Evolutionary conservation across 2,888 invertebrate genomes (phyloP), one percentile per base, ranked within the genome.

Genomic region (Spodoptera littoralis): DNA sequence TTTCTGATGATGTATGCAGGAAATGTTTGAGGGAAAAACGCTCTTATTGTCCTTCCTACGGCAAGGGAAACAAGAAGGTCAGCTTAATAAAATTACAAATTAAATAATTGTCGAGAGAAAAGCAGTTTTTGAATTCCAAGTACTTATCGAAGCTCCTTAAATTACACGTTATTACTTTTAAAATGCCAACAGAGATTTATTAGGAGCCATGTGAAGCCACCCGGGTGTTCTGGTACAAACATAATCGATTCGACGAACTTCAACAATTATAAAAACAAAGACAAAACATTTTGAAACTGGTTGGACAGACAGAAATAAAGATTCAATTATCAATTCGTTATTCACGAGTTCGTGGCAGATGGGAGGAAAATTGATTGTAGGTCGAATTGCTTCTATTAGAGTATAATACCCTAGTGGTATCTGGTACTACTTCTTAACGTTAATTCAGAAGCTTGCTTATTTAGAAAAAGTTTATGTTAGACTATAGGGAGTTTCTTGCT

Each of bases 201-300:
- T 9, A 22, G 11, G 22, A 49, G 52, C 53, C 56, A 72, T 60
- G 42, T 55, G 58, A 56, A 57, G 22, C 11, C 43, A 51, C 65
- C 59, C 46, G 44, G 41, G 49, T 43, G 45, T 12, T 72, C 43
- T 44, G 22, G 24, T 72, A 9, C 36, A 36, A 9, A 8, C 27
- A 36, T 36, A 76, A 76, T 77, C 47, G 49, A 76, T 76, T 76
- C 55, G 59, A 41, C 27, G 52, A 72, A 76, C 43, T 55, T 63
- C 11, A 76, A 53, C 48, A 72, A 47, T 65, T 59, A 51, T 42
- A 30, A 57, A 61, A 45, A n/a, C 50, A n/a, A 54, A 41, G 27
- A 66, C 12, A 44, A 51, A 68, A 55, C 45, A 55, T 55, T 62
- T 44, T 46, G n/a, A 70, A 62, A 76, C 76, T 51, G 55, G 56